These are phyloP conservation scores for Gallirallus australis DNA, from an alignment of 2,797 vertebrate genomes.

Conservation along the genomic window DNA sequence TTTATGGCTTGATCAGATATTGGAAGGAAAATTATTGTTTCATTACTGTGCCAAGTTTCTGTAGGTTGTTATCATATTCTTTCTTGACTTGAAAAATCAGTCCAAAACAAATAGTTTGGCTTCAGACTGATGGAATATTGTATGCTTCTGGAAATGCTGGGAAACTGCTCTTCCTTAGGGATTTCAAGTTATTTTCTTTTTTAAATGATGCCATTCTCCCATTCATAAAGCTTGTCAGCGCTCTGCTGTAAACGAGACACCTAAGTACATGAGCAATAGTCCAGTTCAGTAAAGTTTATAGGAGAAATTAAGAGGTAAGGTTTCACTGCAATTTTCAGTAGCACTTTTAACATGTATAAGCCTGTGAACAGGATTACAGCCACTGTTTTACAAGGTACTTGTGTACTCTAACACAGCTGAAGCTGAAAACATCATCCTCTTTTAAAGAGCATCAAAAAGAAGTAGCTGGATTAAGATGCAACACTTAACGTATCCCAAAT, in stretches of 20 bases:
- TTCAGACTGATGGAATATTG: background rate
- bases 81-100: slow-evolving; percentile 25
- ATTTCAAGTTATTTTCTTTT: background rate
- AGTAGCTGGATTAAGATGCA: background rate
- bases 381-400: background rate
- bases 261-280: background rate
- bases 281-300: background rate
- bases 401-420: background rate
- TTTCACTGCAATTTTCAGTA: slow-evolving; percentile 4
- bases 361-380: background rate
- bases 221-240: slow-evolving; percentile 32
- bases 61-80: background rate
- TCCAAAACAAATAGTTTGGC: background rate
- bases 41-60: background rate
- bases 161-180: background rate
- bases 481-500: background rate
- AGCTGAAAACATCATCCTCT: background rate
- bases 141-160: background rate
- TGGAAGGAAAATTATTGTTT: slow-evolving; percentile 6
- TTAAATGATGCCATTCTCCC: background rate
- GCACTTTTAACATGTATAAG: background rate
- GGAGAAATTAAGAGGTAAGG: background rate
- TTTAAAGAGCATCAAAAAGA: slow-evolving; percentile 5
- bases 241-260: background rate
- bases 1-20: background rate